Base-by-base conservation (phyloP, 2,888 invertebrate species). In the Vannuccia rotundouncinata region DNA sequence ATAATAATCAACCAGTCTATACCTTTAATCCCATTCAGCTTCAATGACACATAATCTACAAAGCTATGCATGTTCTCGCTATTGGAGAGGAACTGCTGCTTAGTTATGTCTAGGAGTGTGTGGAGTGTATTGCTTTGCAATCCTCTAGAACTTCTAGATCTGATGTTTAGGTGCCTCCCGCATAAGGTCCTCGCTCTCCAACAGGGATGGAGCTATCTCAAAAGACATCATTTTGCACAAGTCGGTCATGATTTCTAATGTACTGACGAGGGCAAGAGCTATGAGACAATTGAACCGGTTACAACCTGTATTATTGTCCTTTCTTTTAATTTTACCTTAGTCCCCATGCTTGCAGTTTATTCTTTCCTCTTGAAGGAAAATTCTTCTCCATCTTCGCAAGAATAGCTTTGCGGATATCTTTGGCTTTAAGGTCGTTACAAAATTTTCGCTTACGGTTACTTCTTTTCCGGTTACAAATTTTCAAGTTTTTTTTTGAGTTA, bases 11-110 rank as follows among this genome's bases (percentile, higher is more conserved):
- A 17, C 13, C 66, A 66, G 22, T 66, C 10, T 13, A 66, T 66
- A 66, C 66, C 66, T 66, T 66, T 27, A 66, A 66, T 66, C 25
- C 66, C 66, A 66, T 66, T 22, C 66, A 66, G 66, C 66, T 66
- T 66, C 66, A 66, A 66, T 5, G 66, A 66, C 66, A 66, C 22
- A 66, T 66, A 66, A 66, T 66, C 66, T 66, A 66, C 66, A 66
- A 66, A 66, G 66, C 66, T 66, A 17, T 66, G 25, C 66, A 22
- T 66, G 66, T 66, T 66, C 66, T 66, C 25, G 66, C 17, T 66
- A 66, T 66, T 66, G 22, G 66, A 66, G 25, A 66, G 66, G 66
- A 66, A 66, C 66, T 66, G 66, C 66, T 13, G 66, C 25, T 66
- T 66, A 66, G 10, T 66, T 5, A 66, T 66, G 66, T 66, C 66